Conservation (phyloP, 1,140 invertebrate species). For the Aphis craccivora region DNA sequence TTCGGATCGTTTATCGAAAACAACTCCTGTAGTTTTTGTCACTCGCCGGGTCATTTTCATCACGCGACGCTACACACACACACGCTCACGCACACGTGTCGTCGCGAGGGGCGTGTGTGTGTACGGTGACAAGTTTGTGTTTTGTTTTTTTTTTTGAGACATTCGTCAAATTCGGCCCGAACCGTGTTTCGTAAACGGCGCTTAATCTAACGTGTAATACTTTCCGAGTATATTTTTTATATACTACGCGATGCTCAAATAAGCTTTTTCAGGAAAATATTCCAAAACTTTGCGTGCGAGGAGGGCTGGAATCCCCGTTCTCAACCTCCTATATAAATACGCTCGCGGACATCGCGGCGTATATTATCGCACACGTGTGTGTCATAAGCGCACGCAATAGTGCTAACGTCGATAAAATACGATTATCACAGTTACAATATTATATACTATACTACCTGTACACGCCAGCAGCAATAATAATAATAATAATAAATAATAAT, state of each 20-base stretch:
- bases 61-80: not conserved
- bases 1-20: not conserved
- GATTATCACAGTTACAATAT: not conserved
- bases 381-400: not conserved
- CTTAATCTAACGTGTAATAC: not conserved
- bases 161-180: not conserved
- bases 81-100: too few species aligned
- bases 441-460: not conserved
- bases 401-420: not conserved
- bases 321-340: too few species aligned
- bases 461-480: not conserved
- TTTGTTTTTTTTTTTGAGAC: not conserved
- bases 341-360: too few species aligned
- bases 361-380: not conserved
- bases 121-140: not conserved
- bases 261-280: not conserved
- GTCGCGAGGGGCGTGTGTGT: not conserved
- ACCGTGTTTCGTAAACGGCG: not conserved
- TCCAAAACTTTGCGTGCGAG: not conserved
- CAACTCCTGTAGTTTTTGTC: not conserved
- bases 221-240: not conserved
- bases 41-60: not conserved
- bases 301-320: not conserved
- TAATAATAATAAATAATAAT: not conserved
- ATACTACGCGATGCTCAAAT: not conserved